Conservation (phyloP, 2,797 vertebrate genomes). For the Helarctos malayanus region DNA sequence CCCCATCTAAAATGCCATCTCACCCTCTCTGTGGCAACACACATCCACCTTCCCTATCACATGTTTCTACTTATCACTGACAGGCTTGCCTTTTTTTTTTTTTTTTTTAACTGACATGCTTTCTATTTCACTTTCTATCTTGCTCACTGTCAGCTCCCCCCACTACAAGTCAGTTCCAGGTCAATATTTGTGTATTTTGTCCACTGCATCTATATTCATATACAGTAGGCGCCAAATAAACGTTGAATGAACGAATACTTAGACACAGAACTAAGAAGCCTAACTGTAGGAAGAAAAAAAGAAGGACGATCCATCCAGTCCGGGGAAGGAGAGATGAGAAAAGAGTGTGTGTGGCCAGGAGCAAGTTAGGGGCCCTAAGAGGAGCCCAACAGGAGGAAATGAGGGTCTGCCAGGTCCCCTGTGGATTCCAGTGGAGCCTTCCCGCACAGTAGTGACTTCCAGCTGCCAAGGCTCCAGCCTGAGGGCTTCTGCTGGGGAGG, state of each 20-base stretch:
- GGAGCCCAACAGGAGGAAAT: not conserved
- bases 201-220: not conserved
- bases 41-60: not conserved
- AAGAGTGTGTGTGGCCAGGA: not conserved
- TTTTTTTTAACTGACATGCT: not conserved
- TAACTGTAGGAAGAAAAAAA: not conserved
- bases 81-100: not conserved
- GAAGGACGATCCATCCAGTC: not conserved
- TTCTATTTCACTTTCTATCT: not conserved
- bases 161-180: not conserved
- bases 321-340: not conserved
- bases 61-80: not conserved
- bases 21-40: not conserved
- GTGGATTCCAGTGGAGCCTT: not conserved
- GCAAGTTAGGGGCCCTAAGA: not conserved
- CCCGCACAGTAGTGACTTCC: not conserved
- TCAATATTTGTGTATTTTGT: not conserved
- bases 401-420: not conserved
- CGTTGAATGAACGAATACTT: not conserved
- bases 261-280: not conserved
- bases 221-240: conserved; percentile 1
- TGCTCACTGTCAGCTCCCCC: not conserved
- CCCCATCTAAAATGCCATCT: not conserved
- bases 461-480: conserved; percentile 4
- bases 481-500: conserved; percentile 54